Evolutionary conservation across 1,140 invertebrate genomes (phyloP), one percentile per base, ranked within the genome.

Genomic region (Pseudomyrmex flavicornis): DNA sequence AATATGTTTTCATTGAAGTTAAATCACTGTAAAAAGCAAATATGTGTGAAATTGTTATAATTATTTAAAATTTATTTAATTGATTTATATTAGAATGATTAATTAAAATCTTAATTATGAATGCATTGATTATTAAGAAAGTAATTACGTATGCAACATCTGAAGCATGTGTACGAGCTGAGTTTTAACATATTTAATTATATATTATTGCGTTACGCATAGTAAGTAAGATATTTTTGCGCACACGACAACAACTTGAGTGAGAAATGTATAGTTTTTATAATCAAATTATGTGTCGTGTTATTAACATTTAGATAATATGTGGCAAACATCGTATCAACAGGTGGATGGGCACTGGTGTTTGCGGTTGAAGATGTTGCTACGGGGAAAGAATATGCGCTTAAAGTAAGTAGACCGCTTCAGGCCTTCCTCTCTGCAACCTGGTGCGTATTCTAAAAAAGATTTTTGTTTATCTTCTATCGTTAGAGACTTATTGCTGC

Each of bases 261-360:
- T 8, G 74, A 73, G 15, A 68, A 66, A 88, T 77, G 69, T 90
- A 89, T 92, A 59, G 48, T 50, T 54, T 1, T 74, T 70, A 46
- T 77, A 65, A 73, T 70, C 20, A 22, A 72, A 68, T 77, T 65
- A 75, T 66, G 48, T 65, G 59, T 76, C 69, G 15, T 35, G 35
- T 74, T 59, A 54, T 82, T 17, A 72, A 77, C 26, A 73, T 79
- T 79, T 80, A 80, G 82, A 85, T 79, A 83, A 87, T 87, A 22
- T 74, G 68, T 83, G 73, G 44, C 74, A 74, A 87, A 85, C 56
- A 54, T 89, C 83, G 13, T 86, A 83, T 88, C 70, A 82, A 88
- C 94, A 99, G 98, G 98, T 96, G 98, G 98, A 89, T 99, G 98
- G 96, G 98, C 98, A 66, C 97, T 98, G 95, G 98, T 99, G 68